These are phyloP conservation scores for Heliconius charithonia DNA, from an alignment of 2,888 invertebrate species.

Conservation along the genomic window DNA sequence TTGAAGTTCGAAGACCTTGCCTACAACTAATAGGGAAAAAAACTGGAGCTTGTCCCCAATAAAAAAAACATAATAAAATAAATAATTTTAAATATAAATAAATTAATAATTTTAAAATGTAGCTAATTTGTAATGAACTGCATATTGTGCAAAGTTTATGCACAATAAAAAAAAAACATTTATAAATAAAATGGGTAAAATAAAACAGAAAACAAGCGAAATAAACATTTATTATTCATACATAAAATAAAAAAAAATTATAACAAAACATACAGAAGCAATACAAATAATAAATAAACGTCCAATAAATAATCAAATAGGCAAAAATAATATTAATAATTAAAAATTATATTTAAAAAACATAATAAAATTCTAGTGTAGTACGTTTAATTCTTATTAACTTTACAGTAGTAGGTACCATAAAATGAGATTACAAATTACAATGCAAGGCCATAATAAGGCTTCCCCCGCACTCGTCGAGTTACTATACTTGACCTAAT, in stretches of 20 bases:
- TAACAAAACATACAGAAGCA: neutral
- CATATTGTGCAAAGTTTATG: neutral
- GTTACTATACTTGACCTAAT: conserved; percentile 68
- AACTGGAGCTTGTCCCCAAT: neutral
- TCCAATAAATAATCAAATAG: neutral
- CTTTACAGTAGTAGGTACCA: conserved; percentile 52
- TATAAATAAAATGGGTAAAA: neutral
- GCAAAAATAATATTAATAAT: neutral
- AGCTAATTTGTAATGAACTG: neutral
- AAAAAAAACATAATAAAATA: neutral
- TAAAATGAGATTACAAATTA: conserved; percentile 75
- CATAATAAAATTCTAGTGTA: conserved; percentile 15
- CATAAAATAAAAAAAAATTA: neutral
- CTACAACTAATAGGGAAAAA: neutral
- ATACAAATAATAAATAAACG: neutral
- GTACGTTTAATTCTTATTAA: conserved; percentile 23
- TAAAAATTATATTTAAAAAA: conserved; percentile 14
- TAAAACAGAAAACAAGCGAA: conserved; percentile 15
- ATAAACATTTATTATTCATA: conserved; percentile 8
- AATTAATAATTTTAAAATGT: too few relatives aligned
- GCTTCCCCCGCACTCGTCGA: conserved; percentile 60
- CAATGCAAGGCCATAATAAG: conserved; percentile 65
- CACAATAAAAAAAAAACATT: neutral
- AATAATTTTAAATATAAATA: neutral
- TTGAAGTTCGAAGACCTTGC: neutral